Percentiles rank a stretch among this genome's conserved stretches.
Evolutionary conservation across 1,140 invertebrate species (phyloP).

Genomic region (Phenacoccus solenopsis): DNA sequence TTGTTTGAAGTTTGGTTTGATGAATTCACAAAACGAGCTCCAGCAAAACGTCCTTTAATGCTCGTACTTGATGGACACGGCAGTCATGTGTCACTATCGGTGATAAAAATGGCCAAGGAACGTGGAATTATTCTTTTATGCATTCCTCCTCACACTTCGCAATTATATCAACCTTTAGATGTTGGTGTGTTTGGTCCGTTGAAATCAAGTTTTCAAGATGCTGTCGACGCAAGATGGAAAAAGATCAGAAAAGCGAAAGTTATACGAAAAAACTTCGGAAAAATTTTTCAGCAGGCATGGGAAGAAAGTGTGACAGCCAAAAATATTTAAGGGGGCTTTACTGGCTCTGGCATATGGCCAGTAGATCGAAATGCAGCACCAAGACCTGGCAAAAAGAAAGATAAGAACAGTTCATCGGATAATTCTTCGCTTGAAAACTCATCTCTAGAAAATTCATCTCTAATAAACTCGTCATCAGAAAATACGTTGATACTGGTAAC

Average conservation of each 20-base stretch:
- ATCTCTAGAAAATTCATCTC: no score
- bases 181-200: slow-evolving; percentile 29
- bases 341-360: background rate
- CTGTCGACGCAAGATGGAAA: background rate
- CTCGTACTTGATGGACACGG: slow-evolving; percentile 25
- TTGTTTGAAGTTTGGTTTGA: no score
- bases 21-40: no score
- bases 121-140: slow-evolving; percentile 33
- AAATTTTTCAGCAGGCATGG: background rate
- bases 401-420: no score
- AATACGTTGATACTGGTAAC: no score
- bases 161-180: slow-evolving; percentile 32
- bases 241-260: background rate
- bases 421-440: no score
- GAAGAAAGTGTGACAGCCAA: background rate
- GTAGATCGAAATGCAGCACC: background rate
- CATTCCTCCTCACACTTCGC: slow-evolving; percentile 33
- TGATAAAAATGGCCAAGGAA: slow-evolving; percentile 30
- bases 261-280: background rate
- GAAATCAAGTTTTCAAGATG: background rate
- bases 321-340: background rate
- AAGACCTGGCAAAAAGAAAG: no score
- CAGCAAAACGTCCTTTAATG: slow-evolving; percentile 26
- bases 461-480: no score
- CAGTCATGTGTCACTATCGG: slow-evolving; percentile 20